Evolutionary conservation across 2,888 invertebrate genomes (phyloP), one percentile per base, ranked within the genome.

Genomic region (Ceriagrion tenellum): DNA sequence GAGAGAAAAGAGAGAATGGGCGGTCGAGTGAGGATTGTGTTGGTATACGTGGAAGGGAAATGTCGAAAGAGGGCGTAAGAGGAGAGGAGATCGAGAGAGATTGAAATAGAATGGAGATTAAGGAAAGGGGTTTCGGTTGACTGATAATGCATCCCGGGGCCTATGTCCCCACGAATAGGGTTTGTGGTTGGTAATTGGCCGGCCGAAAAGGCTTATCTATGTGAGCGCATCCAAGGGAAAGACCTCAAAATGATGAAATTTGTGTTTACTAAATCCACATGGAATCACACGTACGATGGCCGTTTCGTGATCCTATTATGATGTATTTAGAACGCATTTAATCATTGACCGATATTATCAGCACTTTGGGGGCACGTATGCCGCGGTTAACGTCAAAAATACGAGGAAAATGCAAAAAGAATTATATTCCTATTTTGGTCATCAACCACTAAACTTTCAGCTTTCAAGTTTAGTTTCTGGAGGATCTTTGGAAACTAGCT

Each of bases 111-210:
- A 47, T 47, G n/a, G 89, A n/a, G 89, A 55, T 55, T 89, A n/a
- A 88, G 88, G 88, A 88, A 88, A 69, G 47, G 89, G 89, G 55
- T 89, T 89, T 89, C 0, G 55, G 89, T 47, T 89, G 89, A 89
- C 55, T 89, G 89, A 89, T 89, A 89, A 89, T 89, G 89, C 89
- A n/a, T n/a, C 55, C 8, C 3, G 55, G n/a, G 55, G 55, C 40
- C 89, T 47, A 13, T 55, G 89, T 89, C 55, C 8, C 89, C 89
- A 55, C 55, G 89, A 55, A 55, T 55, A n/a, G 35, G 55, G 26
- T 55, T 20, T 55, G 55, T n/a, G 89, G 89, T 55, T n/a, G 26
- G 89, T 89, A 89, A 89, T 89, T 89, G 89, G 55, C 55, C 13
- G 8, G 18, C 35, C 55, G 16, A 89, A 35, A 55, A 55, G 55